These are phyloP conservation scores for Galbula dea DNA, from an alignment of 2,113 vertebrate genomes.

Conservation along the genomic window DNA sequence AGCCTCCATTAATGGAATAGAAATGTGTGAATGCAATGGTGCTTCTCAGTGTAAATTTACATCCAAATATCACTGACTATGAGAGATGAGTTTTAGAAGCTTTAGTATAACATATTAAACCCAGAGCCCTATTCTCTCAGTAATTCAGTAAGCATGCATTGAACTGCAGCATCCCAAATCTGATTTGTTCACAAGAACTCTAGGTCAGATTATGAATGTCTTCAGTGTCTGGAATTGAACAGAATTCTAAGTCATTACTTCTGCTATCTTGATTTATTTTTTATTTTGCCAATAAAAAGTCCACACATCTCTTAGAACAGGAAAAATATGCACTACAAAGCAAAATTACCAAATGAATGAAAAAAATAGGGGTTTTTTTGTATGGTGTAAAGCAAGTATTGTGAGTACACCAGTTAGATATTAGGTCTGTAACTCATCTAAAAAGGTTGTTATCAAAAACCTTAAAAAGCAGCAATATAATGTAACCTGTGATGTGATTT, in stretches of 20 bases:
- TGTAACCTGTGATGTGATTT: background rate
- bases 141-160: background rate
- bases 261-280: background rate
- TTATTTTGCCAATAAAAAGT: background rate
- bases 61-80: background rate
- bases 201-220: background rate
- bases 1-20: background rate
- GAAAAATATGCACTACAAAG: background rate
- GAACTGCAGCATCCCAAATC: background rate
- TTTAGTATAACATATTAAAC: background rate
- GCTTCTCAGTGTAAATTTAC: background rate
- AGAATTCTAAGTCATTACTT: background rate
- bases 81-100: background rate
- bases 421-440: background rate
- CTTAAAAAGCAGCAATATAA: background rate
- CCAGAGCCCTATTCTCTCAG: accelerated
- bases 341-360: background rate
- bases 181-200: background rate
- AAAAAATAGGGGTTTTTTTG: background rate
- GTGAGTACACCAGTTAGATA: background rate
- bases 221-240: background rate
- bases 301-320: background rate
- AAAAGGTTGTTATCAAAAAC: background rate
- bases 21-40: background rate
- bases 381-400: background rate